Evolutionary conservation across 2,113 vertebrate genomes (phyloP).

Genomic region (Dendrocopos noguchii): DNA sequence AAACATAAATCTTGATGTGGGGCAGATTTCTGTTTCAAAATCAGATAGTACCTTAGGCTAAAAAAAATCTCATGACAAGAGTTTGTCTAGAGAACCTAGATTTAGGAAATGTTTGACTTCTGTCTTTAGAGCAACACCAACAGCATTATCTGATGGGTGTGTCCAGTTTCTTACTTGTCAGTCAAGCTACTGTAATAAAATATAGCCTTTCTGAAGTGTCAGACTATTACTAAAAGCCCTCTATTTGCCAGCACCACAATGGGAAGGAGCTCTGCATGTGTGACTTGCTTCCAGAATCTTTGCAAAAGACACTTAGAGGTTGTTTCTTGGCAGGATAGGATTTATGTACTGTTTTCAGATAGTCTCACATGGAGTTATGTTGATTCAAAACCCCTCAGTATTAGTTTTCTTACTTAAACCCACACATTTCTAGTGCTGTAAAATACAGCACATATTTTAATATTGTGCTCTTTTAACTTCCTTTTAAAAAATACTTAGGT

Average conservation of each 20-base stretch:
- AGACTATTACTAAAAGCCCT: background rate
- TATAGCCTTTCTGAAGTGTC: background rate
- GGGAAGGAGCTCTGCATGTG: fast-evolving
- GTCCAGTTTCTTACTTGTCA: background rate
- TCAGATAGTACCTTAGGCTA: background rate
- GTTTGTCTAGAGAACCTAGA: background rate
- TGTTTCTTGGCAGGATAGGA: background rate
- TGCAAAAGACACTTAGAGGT: background rate
- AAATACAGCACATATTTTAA: background rate
- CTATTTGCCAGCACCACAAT: background rate
- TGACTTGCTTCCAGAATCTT: background rate
- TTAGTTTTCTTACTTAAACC: background rate
- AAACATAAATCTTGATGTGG: background rate
- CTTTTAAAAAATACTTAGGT: background rate
- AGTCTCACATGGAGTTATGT: background rate
- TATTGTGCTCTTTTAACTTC: background rate
- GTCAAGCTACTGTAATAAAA: background rate
- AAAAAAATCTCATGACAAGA: background rate
- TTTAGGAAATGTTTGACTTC: background rate
- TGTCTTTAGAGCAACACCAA: background rate
- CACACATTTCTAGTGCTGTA: background rate
- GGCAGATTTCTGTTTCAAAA: background rate
- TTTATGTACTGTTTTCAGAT: background rate
- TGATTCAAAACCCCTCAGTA: background rate
- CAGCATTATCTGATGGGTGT: background rate